A percentile compares a stretch with the other conserved stretches of the same genome.
Conservation (phyloP, 2,797 vertebrate species). For the Gambelia wislizenii region DNA sequence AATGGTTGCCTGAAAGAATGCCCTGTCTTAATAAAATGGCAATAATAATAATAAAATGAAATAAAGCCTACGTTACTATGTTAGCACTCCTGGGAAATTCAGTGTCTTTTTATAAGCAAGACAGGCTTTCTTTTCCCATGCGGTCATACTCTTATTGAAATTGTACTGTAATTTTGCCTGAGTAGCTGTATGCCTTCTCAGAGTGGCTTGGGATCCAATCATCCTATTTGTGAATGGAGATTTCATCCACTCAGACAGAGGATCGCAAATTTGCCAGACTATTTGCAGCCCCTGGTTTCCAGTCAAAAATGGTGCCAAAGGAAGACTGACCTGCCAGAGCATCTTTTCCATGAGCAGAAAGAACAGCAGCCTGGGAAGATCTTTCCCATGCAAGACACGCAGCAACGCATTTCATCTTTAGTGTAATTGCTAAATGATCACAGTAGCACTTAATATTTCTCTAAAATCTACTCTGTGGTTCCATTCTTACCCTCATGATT, state of each 20-base stretch:
- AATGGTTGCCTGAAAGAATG: constrained; percentile 40
- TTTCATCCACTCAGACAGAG: neutral
- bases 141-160: constrained; percentile 16
- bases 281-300: too few species aligned
- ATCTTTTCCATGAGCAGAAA: neutral
- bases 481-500: neutral
- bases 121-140: constrained; percentile 33
- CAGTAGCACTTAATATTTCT: neutral
- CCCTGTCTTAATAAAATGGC: constrained; percentile 9
- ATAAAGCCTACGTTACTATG: constrained; percentile 38
- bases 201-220: constrained; percentile 32
- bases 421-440: neutral
- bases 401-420: neutral
- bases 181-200: constrained; percentile 59
- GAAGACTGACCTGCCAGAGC: neutral
- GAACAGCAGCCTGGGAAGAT: neutral
- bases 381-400: neutral
- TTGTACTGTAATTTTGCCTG: constrained; percentile 34
- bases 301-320: neutral
- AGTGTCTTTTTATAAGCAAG: neutral
- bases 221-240: neutral
- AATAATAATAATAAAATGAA: neutral
- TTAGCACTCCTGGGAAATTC: constrained; percentile 39
- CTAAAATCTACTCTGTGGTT: neutral
- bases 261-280: neutral